These are phyloP conservation scores for Clusia tigrina DNA, from an alignment of 2,888 invertebrate species.

Conservation along the genomic window DNA sequence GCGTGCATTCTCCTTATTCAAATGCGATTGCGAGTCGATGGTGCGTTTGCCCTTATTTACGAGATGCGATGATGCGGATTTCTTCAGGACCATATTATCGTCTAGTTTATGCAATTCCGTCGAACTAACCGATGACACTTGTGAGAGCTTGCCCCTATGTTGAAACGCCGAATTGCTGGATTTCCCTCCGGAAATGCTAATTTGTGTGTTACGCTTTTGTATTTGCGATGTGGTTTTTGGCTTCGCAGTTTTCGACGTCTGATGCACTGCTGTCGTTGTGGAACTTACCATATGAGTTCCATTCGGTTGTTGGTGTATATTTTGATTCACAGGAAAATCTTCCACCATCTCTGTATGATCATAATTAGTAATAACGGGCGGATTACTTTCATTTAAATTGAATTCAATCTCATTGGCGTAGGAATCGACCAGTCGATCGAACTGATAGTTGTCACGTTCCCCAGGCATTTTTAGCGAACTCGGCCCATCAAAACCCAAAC, in stretches of 20 bases:
- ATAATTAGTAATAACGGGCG: slow-evolving; percentile 60
- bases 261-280: slow-evolving; percentile 39
- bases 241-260: slow-evolving; percentile 52
- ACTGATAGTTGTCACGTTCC: slow-evolving; percentile 54
- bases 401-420: slow-evolving; percentile 52
- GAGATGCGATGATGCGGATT: slow-evolving; percentile 56
- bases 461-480: slow-evolving; percentile 59
- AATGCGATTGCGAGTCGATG: slow-evolving; percentile 48
- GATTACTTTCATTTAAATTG: slow-evolving; percentile 58
- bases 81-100: slow-evolving; percentile 59
- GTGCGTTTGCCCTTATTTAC: slow-evolving; percentile 53
- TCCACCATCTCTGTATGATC: slow-evolving; percentile 62
- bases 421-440: slow-evolving; percentile 42
- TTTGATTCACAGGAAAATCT: slow-evolving; percentile 63
- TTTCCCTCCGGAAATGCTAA: slow-evolving; percentile 38
- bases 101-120: slow-evolving; percentile 64
- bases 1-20: slow-evolving; percentile 60
- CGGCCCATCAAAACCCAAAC: slow-evolving; percentile 49
- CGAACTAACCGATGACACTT: slow-evolving; percentile 61
- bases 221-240: slow-evolving; percentile 50
- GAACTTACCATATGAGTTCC: slow-evolving; percentile 39
- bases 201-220: slow-evolving; percentile 55
- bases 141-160: slow-evolving; percentile 53
- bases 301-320: slow-evolving; percentile 43
- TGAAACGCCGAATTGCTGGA: slow-evolving; percentile 38